phyloP scores from a whole-genome alignment of 2,888 invertebrate genomes.

The Tinea semifulvella region DNA sequence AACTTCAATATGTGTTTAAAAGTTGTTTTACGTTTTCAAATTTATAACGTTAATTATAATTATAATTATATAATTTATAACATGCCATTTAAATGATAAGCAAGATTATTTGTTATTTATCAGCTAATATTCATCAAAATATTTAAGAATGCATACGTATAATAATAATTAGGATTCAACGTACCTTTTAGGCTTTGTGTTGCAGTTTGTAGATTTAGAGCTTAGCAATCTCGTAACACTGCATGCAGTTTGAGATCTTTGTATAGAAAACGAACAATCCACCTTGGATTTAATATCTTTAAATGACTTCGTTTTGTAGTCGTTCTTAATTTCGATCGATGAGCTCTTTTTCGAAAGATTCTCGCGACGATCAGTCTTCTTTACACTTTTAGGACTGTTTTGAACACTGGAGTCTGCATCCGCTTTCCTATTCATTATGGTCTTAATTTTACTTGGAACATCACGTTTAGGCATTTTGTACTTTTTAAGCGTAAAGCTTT shows the following conservation, averaged over 20 bases:
- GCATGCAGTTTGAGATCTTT: conserved; percentile 58
- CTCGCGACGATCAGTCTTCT: conserved; percentile 79
- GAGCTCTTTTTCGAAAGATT: conserved; percentile 44
- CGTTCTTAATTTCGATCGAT: conserved; percentile 77
- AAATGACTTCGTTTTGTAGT: conserved; percentile 75
- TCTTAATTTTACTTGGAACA: conserved; percentile 79
- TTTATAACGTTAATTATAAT: too few relatives aligned
- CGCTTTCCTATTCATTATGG: conserved; percentile 69
- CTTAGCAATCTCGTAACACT: conserved; percentile 56
- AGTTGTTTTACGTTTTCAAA: too few relatives aligned
- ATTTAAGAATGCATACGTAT: too few relatives aligned
- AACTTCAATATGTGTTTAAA: too few relatives aligned
- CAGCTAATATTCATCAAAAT: too few relatives aligned
- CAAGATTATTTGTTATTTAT: too few relatives aligned
- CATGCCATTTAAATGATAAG: too few relatives aligned
- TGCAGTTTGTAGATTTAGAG: conserved; percentile 49
- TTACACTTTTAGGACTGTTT: conserved; percentile 65
- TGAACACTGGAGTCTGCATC: conserved; percentile 63
- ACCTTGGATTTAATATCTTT: conserved; percentile 92
- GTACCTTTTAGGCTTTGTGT: conserved; percentile 60
- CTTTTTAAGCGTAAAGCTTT: conserved; percentile 69
- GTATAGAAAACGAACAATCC: conserved; percentile 61
- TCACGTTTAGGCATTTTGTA: conserved; percentile 82
- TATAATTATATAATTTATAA: too few relatives aligned
- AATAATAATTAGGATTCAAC: too few relatives aligned